Base-by-base conservation (phyloP, 2,888 invertebrate genomes). In the Chirona hameri region DNA sequence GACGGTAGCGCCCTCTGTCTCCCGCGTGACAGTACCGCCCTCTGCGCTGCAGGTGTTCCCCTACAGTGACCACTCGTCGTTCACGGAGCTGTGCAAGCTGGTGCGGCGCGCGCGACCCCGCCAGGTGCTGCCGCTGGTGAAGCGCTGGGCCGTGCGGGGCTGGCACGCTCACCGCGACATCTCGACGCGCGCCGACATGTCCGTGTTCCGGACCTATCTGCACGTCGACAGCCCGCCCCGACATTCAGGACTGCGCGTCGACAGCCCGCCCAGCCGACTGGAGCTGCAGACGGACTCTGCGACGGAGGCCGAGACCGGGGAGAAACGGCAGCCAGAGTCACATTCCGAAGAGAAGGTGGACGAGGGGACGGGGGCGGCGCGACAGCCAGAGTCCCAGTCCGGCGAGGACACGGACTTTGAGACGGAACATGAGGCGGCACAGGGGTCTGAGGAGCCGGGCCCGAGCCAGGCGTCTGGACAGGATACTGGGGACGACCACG, bases 161-260 rank as follows among this genome's bases (percentile, higher is more conserved):
- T 24, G 79, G 24, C n/a, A 7, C 10, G n/a, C 79, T 0, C 24
- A 48, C 2, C 39, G 39, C 1, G 48, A 48, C 48, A 7, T 48
- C 46, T n/a, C 46, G 79, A 2, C 39, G 18, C 79, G 79, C 39
- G n/a, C 39, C 15, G n/a, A 79, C 79, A 48, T 79, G 79, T 7
- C 79, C 79, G 48, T 79, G 48, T 79, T 79, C n/a, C 39, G 79
- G 2, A 79, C 79, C n/a, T 79, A 48, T n/a, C 79, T 79, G 79
- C 24, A 21, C 24, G 10, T 24, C 12, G 39, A 46, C 52, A 52
- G 52, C 18, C 52, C 52, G 10, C 46, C 46, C 10, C 39, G 24
- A 24, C 18, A 24, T 0, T n/a, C n/a, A 46, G 39, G 7, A 21
- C 39, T 24, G 15, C 1, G n/a, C 15, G 29, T n/a, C 0, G 46